Evolutionary conservation across 2,888 invertebrate genomes (phyloP), one percentile per base, ranked within the genome.

Genomic region (Catocala nupta): DNA sequence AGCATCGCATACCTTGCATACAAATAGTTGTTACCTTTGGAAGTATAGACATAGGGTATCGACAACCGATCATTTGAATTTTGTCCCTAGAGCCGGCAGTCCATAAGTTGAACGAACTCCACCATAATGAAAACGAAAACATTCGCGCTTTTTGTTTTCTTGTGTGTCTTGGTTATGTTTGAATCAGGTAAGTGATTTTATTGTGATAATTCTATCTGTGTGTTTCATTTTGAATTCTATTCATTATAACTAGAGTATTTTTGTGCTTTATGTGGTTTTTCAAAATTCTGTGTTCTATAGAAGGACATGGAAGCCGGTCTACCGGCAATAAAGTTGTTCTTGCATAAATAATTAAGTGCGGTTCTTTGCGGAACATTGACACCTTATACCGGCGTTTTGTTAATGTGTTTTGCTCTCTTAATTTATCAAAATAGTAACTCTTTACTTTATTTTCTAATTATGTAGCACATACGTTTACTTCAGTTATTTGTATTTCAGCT

Each of bases 1-100:
- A 82, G 87, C 89, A 84, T 80, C 79, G 84, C 88, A 86, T 84
- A 87, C 83, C 90, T 87, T 90, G 94, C 92, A 93, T 93, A 94
- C 93, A 92, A 94, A 94, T 90, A 83, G 75, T 79, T 78, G 81
- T 76, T 86, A 86, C 86, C 88, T 88, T 89, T 83, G 81, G 83
- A 80, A 84, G 83, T 83, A 81, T 86, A 87, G 85, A 87, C 89
- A 82, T 85, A 87, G 85, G 87, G 82, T 86, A 83, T 78, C 81
- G 79, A 82, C 77, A 82, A 81, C 80, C 78, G 74, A 86, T 88
- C 93, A 92, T 87, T 92, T 89, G 87, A 82, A 90, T 89, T 82
- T 86, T 85, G 89, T 90, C 92, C 90, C 91, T 88, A 86, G 92
- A 89, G 92, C 81, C 82, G 81, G 80, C 84, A 81, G 86, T 84